Percentiles rank a stretch among this genome's conserved stretches.
Evolutionary conservation across 2,797 vertebrate species (phyloP).

Genomic region (Poliocrania exsul): DNA sequence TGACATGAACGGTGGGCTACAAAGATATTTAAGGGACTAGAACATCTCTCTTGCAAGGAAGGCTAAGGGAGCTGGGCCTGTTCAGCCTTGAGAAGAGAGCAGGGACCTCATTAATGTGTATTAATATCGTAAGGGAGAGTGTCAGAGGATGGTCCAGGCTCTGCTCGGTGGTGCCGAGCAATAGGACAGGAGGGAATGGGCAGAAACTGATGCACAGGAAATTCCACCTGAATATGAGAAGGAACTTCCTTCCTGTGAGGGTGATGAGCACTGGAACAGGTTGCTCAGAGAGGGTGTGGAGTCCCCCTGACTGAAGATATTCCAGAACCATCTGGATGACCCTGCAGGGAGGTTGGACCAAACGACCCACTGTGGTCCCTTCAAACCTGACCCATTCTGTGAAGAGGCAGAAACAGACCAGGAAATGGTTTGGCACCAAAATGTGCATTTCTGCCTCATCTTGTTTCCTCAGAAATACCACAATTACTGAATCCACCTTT

Average conservation of each 20-base stretch:
- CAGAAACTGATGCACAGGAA: background rate
- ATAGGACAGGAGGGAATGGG: background rate
- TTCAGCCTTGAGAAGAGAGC: background rate
- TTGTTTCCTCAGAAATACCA: background rate
- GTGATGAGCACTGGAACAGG: background rate
- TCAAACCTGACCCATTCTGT: background rate
- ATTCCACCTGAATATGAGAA: background rate
- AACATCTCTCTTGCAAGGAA: background rate
- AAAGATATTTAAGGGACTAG: background rate
- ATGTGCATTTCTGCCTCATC: background rate
- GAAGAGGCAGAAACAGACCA: background rate
- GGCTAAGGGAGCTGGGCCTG: background rate
- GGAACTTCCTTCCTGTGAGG: background rate
- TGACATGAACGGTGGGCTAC: background rate
- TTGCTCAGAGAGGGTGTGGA: background rate
- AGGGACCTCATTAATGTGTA: background rate
- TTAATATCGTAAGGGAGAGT: background rate
- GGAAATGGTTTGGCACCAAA: background rate
- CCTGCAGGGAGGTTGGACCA: background rate
- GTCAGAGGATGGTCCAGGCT: background rate
- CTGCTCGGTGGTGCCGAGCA: accelerated
- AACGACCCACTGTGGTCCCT: background rate
- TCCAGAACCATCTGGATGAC: background rate
- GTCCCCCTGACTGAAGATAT: background rate
- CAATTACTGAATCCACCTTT: background rate